phyloP scores from a whole-genome alignment of 2,888 invertebrate species.

The Nephrotoma flavescens region DNA sequence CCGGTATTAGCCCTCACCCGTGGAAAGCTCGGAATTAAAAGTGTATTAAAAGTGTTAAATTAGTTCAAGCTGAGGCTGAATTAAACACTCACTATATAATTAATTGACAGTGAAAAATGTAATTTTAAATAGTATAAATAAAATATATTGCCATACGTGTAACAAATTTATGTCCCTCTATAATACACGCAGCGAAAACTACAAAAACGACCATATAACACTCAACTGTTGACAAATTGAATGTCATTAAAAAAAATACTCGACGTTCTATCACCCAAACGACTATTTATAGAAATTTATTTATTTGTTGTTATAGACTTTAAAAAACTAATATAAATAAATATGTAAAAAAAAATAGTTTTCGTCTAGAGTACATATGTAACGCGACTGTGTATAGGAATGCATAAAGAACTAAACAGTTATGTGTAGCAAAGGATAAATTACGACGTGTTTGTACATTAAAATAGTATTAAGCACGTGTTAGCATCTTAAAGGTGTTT shows the following conservation, averaged over 20 bases:
- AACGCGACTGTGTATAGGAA: not conserved
- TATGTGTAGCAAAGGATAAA: not conserved
- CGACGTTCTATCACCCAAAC: not conserved
- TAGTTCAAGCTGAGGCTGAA: no score
- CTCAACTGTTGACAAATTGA: not conserved
- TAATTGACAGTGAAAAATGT: not conserved
- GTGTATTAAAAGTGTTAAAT: no score
- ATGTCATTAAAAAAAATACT: not conserved
- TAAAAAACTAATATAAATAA: not conserved
- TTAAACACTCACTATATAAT: not conserved
- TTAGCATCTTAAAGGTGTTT: not conserved
- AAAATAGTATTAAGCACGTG: not conserved
- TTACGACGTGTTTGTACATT: not conserved
- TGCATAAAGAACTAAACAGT: not conserved
- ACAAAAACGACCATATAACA: not conserved
- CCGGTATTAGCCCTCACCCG: no score
- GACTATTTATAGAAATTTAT: not conserved
- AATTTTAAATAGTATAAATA: not conserved
- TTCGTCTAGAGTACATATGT: not conserved
- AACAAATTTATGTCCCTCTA: not conserved
- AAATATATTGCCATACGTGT: not conserved
- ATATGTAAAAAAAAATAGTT: not conserved
- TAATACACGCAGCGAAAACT: not conserved
- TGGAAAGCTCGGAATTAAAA: no score
- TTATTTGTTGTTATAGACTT: not conserved